Percentiles rank a stretch among this genome's conserved stretches.
Conservation (phyloP, 2,888 invertebrate species). For the Nomada fucata region DNA sequence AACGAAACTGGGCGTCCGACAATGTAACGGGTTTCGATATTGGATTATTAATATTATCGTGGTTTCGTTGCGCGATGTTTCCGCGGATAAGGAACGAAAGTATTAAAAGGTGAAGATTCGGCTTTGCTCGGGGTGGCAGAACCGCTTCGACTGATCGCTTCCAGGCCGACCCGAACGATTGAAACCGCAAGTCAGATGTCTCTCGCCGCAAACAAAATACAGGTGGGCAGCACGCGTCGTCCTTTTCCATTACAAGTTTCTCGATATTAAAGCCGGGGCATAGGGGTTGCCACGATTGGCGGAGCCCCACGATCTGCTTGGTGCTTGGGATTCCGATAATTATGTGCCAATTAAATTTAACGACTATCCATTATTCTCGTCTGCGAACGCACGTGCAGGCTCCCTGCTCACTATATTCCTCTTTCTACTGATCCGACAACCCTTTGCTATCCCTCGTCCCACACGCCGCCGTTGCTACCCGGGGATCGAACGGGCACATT, state of each 20-base stretch:
- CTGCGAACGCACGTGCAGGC: slow-evolving; percentile 65
- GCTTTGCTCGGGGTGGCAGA: neutral
- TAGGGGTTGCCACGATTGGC: slow-evolving; percentile 72
- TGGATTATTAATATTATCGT: neutral
- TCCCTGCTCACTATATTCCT: slow-evolving; percentile 37
- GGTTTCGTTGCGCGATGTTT: too few relatives aligned
- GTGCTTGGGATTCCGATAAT: slow-evolving; percentile 74
- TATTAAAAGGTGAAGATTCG: neutral
- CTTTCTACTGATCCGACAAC: slow-evolving; percentile 54
- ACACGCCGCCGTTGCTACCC: neutral
- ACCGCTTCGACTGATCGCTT: slow-evolving; percentile 54
- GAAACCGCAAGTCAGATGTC: slow-evolving; percentile 57
- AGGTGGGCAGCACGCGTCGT: slow-evolving; percentile 44
- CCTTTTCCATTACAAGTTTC: slow-evolving; percentile 66
- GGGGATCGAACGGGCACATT: slow-evolving; percentile 53
- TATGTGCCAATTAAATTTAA: slow-evolving; percentile 83
- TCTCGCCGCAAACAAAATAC: slow-evolving; percentile 37
- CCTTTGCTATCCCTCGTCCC: slow-evolving; percentile 33
- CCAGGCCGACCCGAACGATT: slow-evolving; percentile 65
- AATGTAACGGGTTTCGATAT: neutral
- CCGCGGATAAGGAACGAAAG: neutral
- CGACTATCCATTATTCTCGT: slow-evolving; percentile 80
- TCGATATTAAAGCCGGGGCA: slow-evolving; percentile 76
- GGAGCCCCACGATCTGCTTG: slow-evolving; percentile 69
- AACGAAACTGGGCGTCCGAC: neutral